Base-by-base conservation (phyloP, 2,797 vertebrate species). In the Nyctibius grandis region DNA sequence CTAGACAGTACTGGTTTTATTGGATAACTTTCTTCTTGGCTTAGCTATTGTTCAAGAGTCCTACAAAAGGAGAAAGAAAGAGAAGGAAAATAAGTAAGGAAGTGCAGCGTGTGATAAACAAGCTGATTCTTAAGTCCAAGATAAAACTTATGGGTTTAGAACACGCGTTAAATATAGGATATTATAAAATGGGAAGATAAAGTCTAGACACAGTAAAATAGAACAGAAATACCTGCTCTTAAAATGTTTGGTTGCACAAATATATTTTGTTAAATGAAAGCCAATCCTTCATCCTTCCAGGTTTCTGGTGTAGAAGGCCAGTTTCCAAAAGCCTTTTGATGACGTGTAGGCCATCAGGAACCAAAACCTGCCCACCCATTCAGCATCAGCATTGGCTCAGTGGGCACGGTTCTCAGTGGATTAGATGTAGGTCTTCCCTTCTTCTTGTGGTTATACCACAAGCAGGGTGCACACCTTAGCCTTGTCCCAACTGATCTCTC, bases 141-240 rank as follows among this genome's bases (percentile, higher is more conserved):
- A 72, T 88, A 85, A 95, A 95, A 89, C 25, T 64, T 59, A 53
- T 3, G 15, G 42, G 61, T 90, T 88, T 96, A 85, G 59, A 80
- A 77, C 15, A 70, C 38, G 9, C 38, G 82, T 90, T 85, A 91
- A 81, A 91, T 73, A 73, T n/a, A 65, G 51, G 9, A 74, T 61
- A 88, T 86, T 85, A 85, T 85, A 77, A 96, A 97, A 78, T 70
- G 53, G 29, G 79, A 78, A 82, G 70, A 63, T 91, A 70, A 80
- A 86, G 54, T 51, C 48, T 53, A 47, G 75, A 65, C 48, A 77
- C 28, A 42, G 31, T 81, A 79, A n/a, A n/a, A n/a, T n/a, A n/a
- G n/a, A n/a, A n/a, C n/a, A n/a, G n/a, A 79, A 88, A 82, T 59
- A 68, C 5, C 40, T 42, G 44, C 48, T 68, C 9, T 65, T 61